These are phyloP conservation scores for Octodon degus DNA, from an alignment of 2,113 vertebrate species.

Conservation along the genomic window DNA sequence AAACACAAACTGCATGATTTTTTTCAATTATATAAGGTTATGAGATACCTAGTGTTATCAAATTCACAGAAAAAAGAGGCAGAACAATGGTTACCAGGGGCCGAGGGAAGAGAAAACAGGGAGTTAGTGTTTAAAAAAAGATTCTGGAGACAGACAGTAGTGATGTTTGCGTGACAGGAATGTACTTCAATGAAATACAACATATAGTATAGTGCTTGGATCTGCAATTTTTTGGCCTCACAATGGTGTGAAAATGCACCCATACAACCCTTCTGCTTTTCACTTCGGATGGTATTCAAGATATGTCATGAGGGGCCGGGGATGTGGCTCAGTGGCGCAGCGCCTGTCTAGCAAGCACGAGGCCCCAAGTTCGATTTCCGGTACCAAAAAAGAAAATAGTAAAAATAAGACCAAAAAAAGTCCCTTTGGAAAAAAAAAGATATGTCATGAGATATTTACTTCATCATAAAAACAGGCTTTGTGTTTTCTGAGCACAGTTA, in stretches of 20 bases:
- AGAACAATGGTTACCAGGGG: not conserved
- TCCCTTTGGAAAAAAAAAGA: too few relatives aligned
- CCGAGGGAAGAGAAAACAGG: not conserved
- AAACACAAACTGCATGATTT: not conserved
- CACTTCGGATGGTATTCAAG: not conserved
- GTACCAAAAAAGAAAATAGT: too few relatives aligned
- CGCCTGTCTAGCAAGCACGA: too few relatives aligned
- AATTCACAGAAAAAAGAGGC: not conserved
- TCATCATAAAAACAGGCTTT: not conserved
- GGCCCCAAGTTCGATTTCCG: too few relatives aligned
- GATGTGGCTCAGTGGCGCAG: too few relatives aligned
- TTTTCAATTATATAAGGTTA: not conserved
- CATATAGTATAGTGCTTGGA: not conserved
- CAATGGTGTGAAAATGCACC: not conserved
- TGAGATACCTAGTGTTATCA: not conserved
- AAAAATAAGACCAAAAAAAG: too few relatives aligned
- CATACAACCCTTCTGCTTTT: not conserved
- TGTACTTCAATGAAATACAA: not conserved
- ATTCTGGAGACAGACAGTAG: not conserved
- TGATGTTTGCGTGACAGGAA: not conserved
- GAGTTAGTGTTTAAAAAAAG: not conserved
- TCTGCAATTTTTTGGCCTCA: not conserved
- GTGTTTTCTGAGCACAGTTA: not conserved
- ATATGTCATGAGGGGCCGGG: not conserved
- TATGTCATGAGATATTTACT: not conserved